phyloP scores from a whole-genome alignment of 2,888 invertebrate genomes.

The Spodoptera picta region DNA sequence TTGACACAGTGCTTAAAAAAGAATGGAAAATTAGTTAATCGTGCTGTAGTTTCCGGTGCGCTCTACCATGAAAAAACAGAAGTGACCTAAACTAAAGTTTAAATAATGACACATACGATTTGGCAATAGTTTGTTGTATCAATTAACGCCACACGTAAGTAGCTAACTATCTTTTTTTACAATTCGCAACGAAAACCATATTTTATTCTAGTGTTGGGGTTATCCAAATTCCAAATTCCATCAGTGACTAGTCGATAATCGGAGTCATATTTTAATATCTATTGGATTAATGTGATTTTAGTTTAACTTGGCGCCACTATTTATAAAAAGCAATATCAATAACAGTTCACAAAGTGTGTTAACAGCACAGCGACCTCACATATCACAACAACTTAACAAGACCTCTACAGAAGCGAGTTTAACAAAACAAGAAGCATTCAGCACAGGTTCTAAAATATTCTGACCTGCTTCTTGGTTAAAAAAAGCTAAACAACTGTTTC shows the following conservation, averaged over 20 bases:
- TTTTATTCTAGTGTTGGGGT: slow-evolving; percentile 19
- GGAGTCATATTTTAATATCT: slow-evolving; percentile 24
- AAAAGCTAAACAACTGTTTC: slow-evolving; percentile 16
- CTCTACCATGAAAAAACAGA: background rate
- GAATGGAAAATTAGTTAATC: slow-evolving; percentile 8
- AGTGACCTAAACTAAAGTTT: slow-evolving; percentile 19
- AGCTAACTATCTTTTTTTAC: slow-evolving; percentile 10
- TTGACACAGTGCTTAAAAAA: slow-evolving; percentile 20
- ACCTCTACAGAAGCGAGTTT: slow-evolving; percentile 9
- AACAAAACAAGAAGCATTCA: background rate
- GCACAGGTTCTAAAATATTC: background rate
- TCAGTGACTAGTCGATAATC: slow-evolving; percentile 7
- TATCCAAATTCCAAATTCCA: slow-evolving; percentile 12
- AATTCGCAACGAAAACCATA: slow-evolving; percentile 7
- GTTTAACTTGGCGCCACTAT: slow-evolving; percentile 27
- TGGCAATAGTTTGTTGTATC: slow-evolving; percentile 31
- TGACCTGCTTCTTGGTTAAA: slow-evolving; percentile 1
- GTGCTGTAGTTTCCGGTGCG: slow-evolving; percentile 27
- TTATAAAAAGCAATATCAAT: slow-evolving; percentile 40
- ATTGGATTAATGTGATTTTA: slow-evolving; percentile 25
- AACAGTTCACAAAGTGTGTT: slow-evolving; percentile 37
- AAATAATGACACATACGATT: slow-evolving; percentile 26
- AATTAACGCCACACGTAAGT: slow-evolving; percentile 48
- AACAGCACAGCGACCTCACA: slow-evolving; percentile 39
- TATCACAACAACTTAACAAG: slow-evolving; percentile 12